A percentile compares a stretch with the other conserved stretches of the same genome.
These are phyloP conservation scores for Deilephila porcellus DNA, from an alignment of 2,888 invertebrate species.

Conservation along the genomic window DNA sequence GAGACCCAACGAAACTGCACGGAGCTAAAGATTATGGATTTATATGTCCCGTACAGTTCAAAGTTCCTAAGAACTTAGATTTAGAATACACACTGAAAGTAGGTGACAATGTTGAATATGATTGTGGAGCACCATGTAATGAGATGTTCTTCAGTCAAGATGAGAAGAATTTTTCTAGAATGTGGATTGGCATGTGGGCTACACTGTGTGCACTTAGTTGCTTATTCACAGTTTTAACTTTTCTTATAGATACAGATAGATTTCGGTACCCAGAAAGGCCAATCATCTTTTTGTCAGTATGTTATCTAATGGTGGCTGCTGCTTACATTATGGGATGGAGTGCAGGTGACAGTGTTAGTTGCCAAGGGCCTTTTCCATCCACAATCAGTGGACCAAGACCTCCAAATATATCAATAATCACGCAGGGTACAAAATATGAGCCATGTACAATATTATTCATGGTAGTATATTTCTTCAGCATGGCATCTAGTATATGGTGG, in stretches of 20 bases:
- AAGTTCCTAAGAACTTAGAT: conserved; percentile 91
- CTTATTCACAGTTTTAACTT: conserved; percentile 96
- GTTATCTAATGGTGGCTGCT: conserved; percentile 97
- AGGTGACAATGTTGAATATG: conserved; percentile 88
- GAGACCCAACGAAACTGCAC: conserved; percentile 78
- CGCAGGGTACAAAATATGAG: conserved; percentile 94
- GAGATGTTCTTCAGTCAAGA: conserved; percentile 95
- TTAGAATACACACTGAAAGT: conserved; percentile 94
- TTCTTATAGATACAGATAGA: conserved; percentile 96
- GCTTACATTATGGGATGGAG: conserved; percentile 95
- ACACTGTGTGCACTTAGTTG: conserved; percentile 95
- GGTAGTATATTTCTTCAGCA: conserved; percentile 97
- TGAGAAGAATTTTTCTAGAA: conserved; percentile 92
- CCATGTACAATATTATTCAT: conserved; percentile 97
- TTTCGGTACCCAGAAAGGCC: conserved; percentile 99
- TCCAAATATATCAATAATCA: conserved; percentile 92
- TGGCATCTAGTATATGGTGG: conserved; percentile 99
- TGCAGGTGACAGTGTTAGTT: conserved; percentile 92
- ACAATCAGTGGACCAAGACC: conserved; percentile 88
- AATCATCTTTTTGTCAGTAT: conserved; percentile 97
- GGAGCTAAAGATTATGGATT: conserved; percentile 91
- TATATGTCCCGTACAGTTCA: conserved; percentile 94
- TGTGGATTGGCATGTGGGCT: conserved; percentile 98
- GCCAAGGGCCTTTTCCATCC: conserved; percentile 91
- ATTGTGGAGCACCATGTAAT: conserved; percentile 96